phyloP scores from a whole-genome alignment of 2,113 vertebrate genomes.

The Gallinago undulata region DNA sequence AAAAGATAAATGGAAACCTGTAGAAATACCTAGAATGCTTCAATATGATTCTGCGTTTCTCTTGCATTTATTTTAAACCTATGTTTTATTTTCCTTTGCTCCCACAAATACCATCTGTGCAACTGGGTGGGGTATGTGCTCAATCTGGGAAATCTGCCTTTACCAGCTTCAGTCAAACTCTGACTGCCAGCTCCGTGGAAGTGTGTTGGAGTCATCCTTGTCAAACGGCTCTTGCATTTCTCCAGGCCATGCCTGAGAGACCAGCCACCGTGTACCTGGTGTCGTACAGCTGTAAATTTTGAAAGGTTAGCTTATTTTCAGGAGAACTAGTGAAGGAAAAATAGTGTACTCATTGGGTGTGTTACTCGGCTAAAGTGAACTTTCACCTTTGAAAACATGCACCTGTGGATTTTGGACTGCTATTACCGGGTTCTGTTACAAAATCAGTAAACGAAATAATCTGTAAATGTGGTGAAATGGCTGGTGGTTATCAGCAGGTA shows the following conservation, averaged over 20 bases:
- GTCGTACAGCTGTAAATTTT: neutral
- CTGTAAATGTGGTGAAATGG: neutral
- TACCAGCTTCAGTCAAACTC: neutral
- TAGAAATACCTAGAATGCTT: constrained; percentile 47
- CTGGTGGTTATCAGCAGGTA: neutral
- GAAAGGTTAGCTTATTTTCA: neutral
- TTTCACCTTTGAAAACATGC: neutral
- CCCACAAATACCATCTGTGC: constrained; percentile 57
- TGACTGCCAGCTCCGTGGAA: neutral
- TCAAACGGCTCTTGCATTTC: neutral
- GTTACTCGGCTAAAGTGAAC: neutral
- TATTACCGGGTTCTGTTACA: neutral
- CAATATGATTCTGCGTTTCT: constrained; percentile 58
- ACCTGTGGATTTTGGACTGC: neutral
- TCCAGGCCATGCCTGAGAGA: neutral
- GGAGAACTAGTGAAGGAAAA: neutral
- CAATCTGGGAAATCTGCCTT: constrained; percentile 36
- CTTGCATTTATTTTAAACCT: constrained; percentile 55
- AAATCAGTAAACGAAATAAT: neutral
- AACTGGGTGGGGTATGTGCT: neutral
- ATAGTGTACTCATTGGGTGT: neutral
- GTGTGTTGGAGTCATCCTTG: neutral
- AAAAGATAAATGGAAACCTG: neutral
- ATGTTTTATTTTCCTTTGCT: constrained; percentile 54
- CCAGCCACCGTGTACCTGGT: neutral